These are phyloP conservation scores for Teleogryllus occipitalis DNA, from an alignment of 1,140 invertebrate species.

Conservation along the genomic window DNA sequence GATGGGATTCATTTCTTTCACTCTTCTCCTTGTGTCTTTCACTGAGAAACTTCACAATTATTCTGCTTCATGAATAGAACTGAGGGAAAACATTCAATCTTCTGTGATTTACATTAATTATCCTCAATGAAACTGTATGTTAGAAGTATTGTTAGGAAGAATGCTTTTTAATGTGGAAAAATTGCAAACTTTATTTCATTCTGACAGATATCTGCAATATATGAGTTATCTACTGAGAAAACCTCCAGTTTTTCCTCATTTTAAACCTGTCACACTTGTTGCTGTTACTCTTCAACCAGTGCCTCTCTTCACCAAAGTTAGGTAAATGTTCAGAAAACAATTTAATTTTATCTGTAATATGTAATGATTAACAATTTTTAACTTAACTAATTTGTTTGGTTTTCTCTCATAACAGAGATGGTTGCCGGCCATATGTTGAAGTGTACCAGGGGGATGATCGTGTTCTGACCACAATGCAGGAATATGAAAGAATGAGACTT, in stretches of 20 bases:
- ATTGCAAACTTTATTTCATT: slow-evolving; percentile 19
- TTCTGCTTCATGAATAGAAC: too few relatives aligned
- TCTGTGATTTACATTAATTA: too few relatives aligned
- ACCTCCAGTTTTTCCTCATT: slow-evolving; percentile 54
- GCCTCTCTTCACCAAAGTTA: slow-evolving; percentile 84
- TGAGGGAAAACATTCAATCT: too few relatives aligned
- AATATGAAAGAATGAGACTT: slow-evolving; percentile 83
- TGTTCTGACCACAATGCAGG: slow-evolving; percentile 70
- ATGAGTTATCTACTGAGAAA: slow-evolving; percentile 58
- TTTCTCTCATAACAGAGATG: slow-evolving; percentile 54
- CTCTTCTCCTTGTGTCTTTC: too few relatives aligned
- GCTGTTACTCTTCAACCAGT: slow-evolving; percentile 74
- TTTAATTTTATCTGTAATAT: neutral
- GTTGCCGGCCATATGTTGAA: slow-evolving; percentile 87
- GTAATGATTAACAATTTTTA: too few relatives aligned
- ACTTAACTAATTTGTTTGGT: too few relatives aligned
- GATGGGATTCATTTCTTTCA: too few relatives aligned
- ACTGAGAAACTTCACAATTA: too few relatives aligned
- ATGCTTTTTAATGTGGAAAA: neutral
- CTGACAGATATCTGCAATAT: slow-evolving; percentile 70
- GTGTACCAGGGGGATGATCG: slow-evolving; percentile 81
- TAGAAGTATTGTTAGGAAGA: neutral
- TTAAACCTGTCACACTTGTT: slow-evolving; percentile 65
- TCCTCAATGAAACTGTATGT: neutral
- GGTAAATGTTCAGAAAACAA: slow-evolving; percentile 36